Percentiles rank a stretch among this genome's conserved stretches.
phyloP scores from a whole-genome alignment of 2,113 vertebrate genomes.

The Labeo rohita region DNA sequence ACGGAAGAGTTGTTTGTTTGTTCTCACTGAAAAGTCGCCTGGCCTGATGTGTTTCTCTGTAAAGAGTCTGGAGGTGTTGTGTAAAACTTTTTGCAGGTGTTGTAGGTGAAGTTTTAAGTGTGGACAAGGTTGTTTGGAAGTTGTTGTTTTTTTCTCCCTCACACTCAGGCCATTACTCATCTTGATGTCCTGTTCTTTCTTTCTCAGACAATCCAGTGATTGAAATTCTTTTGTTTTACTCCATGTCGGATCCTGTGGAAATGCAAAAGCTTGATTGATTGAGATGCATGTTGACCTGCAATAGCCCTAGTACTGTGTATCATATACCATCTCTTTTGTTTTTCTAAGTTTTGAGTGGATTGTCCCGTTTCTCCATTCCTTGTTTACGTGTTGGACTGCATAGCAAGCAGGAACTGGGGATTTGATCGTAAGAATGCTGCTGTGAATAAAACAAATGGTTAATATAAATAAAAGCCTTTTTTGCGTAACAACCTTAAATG shows the following conservation, averaged over 20 bases:
- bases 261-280: slow-evolving; percentile 64
- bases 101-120: slow-evolving; percentile 36
- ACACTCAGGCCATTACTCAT: background rate
- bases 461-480: slow-evolving; percentile 78
- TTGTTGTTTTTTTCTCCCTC: background rate
- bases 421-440: slow-evolving; percentile 70
- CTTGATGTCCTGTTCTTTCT: slow-evolving; percentile 28
- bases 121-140: background rate
- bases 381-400: slow-evolving; percentile 63
- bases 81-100: slow-evolving; percentile 40
- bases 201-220: slow-evolving; percentile 51
- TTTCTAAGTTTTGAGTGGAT: slow-evolving; percentile 55
- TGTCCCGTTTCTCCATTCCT: slow-evolving; percentile 54
- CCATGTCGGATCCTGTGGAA: slow-evolving; percentile 66
- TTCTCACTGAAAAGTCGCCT: slow-evolving; percentile 38
- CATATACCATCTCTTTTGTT: background rate
- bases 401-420: slow-evolving; percentile 61
- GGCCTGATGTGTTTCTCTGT: slow-evolving; percentile 54
- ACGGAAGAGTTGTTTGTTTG: slow-evolving; percentile 27
- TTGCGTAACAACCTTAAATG: slow-evolving; percentile 59
- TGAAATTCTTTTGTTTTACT: slow-evolving; percentile 26
- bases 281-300: slow-evolving; percentile 71
- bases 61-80: slow-evolving; percentile 42
- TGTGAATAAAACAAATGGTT: slow-evolving; percentile 79
- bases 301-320: slow-evolving; percentile 45